Evolutionary conservation across 2,113 vertebrate species (phyloP).

Genomic region (Toxostoma redivivum): DNA sequence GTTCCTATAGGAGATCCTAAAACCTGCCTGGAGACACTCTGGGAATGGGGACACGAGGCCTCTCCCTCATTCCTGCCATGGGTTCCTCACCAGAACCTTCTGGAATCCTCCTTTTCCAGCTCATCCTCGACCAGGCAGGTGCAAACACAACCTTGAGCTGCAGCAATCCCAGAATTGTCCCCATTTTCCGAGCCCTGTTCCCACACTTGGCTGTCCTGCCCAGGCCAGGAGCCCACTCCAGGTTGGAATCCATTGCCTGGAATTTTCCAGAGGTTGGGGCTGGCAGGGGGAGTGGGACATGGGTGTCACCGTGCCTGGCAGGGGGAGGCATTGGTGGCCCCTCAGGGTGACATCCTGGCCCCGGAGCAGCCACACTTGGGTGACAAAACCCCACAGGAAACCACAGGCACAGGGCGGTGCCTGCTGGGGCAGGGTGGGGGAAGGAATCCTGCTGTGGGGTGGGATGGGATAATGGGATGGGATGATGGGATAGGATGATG

Average conservation of each 20-base stretch:
- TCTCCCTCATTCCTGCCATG: neutral
- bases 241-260: neutral
- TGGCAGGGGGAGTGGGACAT: too few species aligned
- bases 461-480: neutral
- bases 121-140: too few species aligned
- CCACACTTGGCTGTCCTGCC: neutral
- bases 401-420: conserved; percentile 24
- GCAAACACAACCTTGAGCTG: fast-evolving
- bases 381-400: conserved; percentile 47
- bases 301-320: neutral
- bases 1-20: neutral
- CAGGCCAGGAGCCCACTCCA: neutral
- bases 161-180: neutral
- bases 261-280: neutral
- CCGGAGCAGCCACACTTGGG: neutral
- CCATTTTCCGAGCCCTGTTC: neutral
- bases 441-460: neutral
- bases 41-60: neutral
- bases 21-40: neutral
- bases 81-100: neutral
- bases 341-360: neutral
- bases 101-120: neutral
- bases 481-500: neutral
- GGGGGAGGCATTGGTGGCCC: neutral
- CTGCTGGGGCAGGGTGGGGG: neutral